Base-by-base conservation (phyloP, 1,140 invertebrate genomes). In the Pseudoatta argentina region DNA sequence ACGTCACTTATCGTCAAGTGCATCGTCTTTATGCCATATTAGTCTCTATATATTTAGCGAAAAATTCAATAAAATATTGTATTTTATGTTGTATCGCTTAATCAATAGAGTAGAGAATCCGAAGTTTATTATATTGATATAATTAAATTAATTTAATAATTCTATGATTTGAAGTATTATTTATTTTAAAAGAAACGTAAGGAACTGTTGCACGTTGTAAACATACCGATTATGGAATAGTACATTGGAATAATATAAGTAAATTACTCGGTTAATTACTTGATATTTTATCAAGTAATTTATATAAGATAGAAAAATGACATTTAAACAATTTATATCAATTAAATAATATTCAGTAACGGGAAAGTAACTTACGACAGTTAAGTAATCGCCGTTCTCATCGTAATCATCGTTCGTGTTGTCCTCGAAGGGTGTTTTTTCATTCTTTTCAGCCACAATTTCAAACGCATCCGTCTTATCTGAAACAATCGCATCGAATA, bases 361-460 rank as follows among this genome's bases (percentile, higher is more conserved):
- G 44, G 66, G 16, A 59, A 55, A 67, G 64, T 30, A 27, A 82
- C 89, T 87, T 79, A 91, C 89, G 5, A 88, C 61, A 3, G 27
- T 78, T 21, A 78, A 59, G 57, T 72, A 87, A 73, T 93, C 92
- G 53, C 79, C 82, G n/a, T 88, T 89, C 21, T 92, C 89, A 21
- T 91, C 21, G 21, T 21, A 21, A 21, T 21, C 21, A 21, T 21
- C 91, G 6, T 53, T 64, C 3, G 51, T 34, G 24, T 34, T 34
- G n/a, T 78, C 76, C 18, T 90, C 88, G 30, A 91, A 86, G 27
- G 69, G 27, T 18, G 81, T 66, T 71, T 92, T 92, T 18, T 89
- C 87, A 27, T 86, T 67, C 34, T 88, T 86, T 34, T 76, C 77
- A 67, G 89, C 91, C 48, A 69, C 79, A 24, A 73, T 82, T 4